Base-by-base conservation (phyloP, 2,113 vertebrate species). In the Charadrius vociferus region DNA sequence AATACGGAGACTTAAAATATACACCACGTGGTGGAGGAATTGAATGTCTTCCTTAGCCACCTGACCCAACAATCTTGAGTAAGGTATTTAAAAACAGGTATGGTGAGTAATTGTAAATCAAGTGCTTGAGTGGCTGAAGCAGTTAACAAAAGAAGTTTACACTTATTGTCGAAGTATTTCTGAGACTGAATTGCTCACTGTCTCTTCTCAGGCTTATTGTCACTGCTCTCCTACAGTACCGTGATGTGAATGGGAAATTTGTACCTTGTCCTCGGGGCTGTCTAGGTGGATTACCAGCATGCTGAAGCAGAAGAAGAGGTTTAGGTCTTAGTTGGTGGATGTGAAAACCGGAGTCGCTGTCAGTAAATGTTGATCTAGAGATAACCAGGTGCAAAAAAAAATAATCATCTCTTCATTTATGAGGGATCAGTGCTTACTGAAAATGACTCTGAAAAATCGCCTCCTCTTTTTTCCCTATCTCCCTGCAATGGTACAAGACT, bases 1-100 rank as follows among this genome's bases (percentile, higher is more conserved):
- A 88, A 94, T 74, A 53, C 12, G 7, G 16, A 88, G 66, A 53
- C 32, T 86, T 85, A 90, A 84, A 91, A 94, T 78, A 84, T 18
- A 53, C 17, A 70, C 6, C 24, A 18, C 14, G 5, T 96, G 79
- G n/a, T 36, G 5, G 90, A 93, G 71, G 26, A 87, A 82, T 61
- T 56, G 37, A 72, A 16, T 3, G 0, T 58, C 49, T 68, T 91
- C 34, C 21, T 93, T 58, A 45, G 21, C 10, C 52, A 34, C 37
- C 24, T 70, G 32, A 80, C 92, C 63, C 41, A 70, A 50, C 15
- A 91, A 58, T 27, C 49, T 68, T 61, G 11, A 80, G n/a, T 52
- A 52, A 82, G 9, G 27, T 56, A 37, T 91, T 93, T 79, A 56
- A 43, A 88, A 86, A 7, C 17, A n/a, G 8, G 5, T 66, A 22